Evolutionary conservation across 1,140 invertebrate species (phyloP).

Genomic region (Anastatus disparis): DNA sequence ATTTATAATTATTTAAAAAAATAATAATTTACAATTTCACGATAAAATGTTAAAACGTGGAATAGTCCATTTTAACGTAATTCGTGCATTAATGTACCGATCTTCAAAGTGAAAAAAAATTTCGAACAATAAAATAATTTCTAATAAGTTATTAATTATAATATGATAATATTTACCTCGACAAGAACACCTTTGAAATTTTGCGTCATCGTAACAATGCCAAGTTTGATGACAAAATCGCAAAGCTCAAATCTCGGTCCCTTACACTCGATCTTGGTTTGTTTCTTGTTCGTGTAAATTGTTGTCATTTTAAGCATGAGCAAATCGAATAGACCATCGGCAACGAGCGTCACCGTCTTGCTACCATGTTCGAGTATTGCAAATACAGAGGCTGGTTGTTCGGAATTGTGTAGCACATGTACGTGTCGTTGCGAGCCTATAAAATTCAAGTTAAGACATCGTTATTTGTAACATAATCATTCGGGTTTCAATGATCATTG

Average conservation of each 20-base stretch:
- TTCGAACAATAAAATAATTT: no score
- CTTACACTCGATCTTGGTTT: slow-evolving; percentile 87
- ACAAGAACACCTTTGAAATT: slow-evolving; percentile 95
- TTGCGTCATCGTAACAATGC: slow-evolving; percentile 90
- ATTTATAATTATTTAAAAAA: no score
- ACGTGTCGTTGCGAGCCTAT: slow-evolving; percentile 77
- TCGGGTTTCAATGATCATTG: no score
- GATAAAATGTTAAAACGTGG: no score
- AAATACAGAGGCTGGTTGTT: slow-evolving; percentile 94
- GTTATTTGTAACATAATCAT: no score
- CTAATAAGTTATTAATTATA: no score
- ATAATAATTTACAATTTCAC: no score
- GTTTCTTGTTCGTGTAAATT: slow-evolving; percentile 90
- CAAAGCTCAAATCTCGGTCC: slow-evolving; percentile 91
- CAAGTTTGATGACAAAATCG: slow-evolving; percentile 95
- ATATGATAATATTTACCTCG: slow-evolving; percentile 80
- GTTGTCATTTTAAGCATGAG: slow-evolving; percentile 89
- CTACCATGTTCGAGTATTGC: slow-evolving; percentile 88
- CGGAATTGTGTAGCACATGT: slow-evolving; percentile 93
- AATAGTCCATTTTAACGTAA: no score
- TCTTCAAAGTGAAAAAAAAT: no score
- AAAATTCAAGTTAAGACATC: no score
- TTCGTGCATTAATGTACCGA: no score
- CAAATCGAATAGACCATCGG: slow-evolving; percentile 90
- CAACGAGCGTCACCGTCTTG: slow-evolving; percentile 86